A percentile compares a stretch with the other conserved stretches of the same genome.
phyloP scores from a whole-genome alignment of 2,888 invertebrate species.

The Diaphora mendica region DNA sequence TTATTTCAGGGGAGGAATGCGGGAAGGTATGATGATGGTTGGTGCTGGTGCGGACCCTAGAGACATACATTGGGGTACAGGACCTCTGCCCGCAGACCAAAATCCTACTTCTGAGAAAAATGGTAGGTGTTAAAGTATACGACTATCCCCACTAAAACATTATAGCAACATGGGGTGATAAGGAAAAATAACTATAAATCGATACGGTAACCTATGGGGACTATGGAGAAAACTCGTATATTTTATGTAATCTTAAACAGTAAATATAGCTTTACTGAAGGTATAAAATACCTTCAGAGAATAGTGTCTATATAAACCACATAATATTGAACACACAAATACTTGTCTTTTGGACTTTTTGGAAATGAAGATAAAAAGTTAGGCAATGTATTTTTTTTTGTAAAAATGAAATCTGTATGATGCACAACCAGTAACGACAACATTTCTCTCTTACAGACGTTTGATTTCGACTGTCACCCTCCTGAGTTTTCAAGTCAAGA shows the following conservation, averaged over 20 bases:
- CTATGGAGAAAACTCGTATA: background rate
- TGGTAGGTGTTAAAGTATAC: constrained; percentile 1
- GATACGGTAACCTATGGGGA: background rate
- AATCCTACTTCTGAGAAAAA: background rate
- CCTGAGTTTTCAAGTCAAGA: background rate
- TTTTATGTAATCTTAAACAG: background rate
- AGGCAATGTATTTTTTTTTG: no score
- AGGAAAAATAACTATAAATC: background rate
- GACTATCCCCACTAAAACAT: background rate
- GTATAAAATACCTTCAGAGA: background rate
- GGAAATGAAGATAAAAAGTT: background rate
- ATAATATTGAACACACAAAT: background rate
- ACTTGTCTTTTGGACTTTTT: background rate
- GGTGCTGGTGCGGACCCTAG: constrained; percentile 13
- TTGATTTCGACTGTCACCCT: background rate
- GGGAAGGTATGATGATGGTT: constrained; percentile 20
- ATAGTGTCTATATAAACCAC: background rate
- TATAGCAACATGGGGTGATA: background rate
- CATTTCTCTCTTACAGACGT: background rate
- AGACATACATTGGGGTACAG: constrained; percentile 18
- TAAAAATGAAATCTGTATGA: no score
- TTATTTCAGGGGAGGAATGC: constrained; percentile 12
- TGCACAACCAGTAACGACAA: no score
- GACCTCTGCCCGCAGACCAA: constrained; percentile 5
- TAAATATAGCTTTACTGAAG: background rate